Percentiles rank a stretch among this genome's conserved stretches.
These are phyloP conservation scores for Chionodraco myersi DNA, from an alignment of 2,113 vertebrate genomes.

Conservation along the genomic window DNA sequence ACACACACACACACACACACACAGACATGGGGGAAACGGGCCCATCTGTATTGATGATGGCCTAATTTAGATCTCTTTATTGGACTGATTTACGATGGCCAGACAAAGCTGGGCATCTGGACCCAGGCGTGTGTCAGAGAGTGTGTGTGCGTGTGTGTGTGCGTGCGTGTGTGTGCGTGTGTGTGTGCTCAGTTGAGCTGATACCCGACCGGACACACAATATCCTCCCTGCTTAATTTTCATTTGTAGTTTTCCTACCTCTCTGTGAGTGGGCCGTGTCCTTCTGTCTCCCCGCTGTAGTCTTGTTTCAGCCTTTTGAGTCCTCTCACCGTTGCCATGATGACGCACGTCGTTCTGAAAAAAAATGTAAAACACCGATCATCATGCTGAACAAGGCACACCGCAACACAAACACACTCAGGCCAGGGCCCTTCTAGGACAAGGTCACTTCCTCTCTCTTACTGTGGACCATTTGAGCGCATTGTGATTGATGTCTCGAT, in stretches of 20 bases:
- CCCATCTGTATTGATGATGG: conserved; percentile 81
- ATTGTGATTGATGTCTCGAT: not conserved
- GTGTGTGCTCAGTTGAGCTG: conserved; percentile 40
- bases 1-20: conserved; percentile 25
- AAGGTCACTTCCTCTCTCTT: conserved; percentile 24
- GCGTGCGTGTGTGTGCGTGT: too few species aligned
- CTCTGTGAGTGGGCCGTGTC: conserved; percentile 32
- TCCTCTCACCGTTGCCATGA: not conserved
- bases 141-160: conserved; percentile 14
- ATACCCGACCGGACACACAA: conserved; percentile 51
- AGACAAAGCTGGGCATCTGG: conserved; percentile 76
- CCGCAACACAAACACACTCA: conserved; percentile 3
- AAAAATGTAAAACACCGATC: conserved; percentile 37
- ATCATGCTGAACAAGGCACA: not conserved
- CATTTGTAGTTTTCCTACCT: conserved; percentile 44
- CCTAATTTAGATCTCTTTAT: conserved; percentile 81
- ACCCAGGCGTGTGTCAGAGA: conserved; percentile 47
- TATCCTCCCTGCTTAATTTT: conserved; percentile 44
- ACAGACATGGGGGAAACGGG: conserved; percentile 39
- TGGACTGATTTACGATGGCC: conserved; percentile 76
- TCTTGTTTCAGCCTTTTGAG: conserved; percentile 57
- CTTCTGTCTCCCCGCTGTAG: conserved; percentile 1
- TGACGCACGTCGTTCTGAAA: conserved; percentile 40
- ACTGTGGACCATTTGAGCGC: not conserved
- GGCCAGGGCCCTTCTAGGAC: conserved; percentile 5